Evolutionary conservation across 2,113 vertebrate genomes (phyloP), one percentile per base, ranked within the genome.

Genomic region (Sinosuthora webbiana): DNA sequence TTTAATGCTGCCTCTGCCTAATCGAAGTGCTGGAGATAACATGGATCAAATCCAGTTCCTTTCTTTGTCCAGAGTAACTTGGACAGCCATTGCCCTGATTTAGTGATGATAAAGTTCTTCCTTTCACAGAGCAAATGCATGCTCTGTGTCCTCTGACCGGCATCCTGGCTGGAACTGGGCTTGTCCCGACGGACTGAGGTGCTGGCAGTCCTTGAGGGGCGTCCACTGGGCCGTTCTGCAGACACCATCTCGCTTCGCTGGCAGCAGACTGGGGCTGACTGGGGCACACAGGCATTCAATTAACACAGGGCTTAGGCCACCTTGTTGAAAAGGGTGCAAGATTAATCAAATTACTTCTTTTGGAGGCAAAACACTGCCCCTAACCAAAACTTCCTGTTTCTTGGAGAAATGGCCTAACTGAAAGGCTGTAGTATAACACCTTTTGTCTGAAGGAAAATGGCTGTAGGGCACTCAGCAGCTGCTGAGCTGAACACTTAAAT

Each of bases 131-230:
- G 31, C 11, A 69, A 68, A 69, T 24, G 57, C 2, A 6, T 3
- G 8, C 15, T 42, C 23, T 47, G 13, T 79, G 65, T 78, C 25
- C 49, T 45, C 49, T 44, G 78, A 25, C 24, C 25, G 65, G 33
- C 44, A 33, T 64, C 30, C 64, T 70, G 77, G 30, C 47, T 68
- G 69, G 33, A 87, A 33, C n/a, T 59, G 45, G 59, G 33, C 47
- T 93, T 7, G 18, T 87, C 60, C 59, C 0, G 0, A 47, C 50
- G 1, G 11, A 27, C 47, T 0, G 0, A 6, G 47, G 42, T 63
- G 27, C 50, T 57, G 63, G 71, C 84, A 67, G 65, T 47, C 42
- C 60, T 47, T 2, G 3, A 33, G 30, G 17, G 37, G 8, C 18
- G 59, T 88, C 39, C 42, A 7, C 0, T 45, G 41, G 24, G 25